Evolutionary conservation across 2,888 invertebrate genomes (phyloP), one percentile per base, ranked within the genome.

Genomic region (Atethmia centrago): DNA sequence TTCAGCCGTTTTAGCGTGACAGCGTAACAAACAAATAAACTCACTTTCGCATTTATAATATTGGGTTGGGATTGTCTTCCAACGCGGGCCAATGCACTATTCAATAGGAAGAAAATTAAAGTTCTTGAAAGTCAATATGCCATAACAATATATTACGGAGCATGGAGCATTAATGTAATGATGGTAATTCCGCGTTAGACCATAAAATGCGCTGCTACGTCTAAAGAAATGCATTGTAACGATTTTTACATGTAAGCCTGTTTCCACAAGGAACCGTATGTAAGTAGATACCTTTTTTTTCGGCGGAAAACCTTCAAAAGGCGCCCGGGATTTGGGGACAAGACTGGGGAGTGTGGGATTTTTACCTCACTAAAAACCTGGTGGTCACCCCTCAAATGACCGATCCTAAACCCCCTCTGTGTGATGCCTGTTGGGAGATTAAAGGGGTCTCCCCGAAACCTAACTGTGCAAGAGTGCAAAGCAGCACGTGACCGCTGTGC

Each of bases 121-220:
- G 77, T 80, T 76, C 70, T 78, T 83, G 71, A 76, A 84, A 85
- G 83, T 77, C 85, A 85, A 85, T 86, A 77, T 69, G 71, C 84
- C 80, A 87, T 91, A 88, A 88, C 87, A 88, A 90, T 89, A 89
- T 86, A 89, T 90, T 88, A 90, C 77, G 82, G 77, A 82, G 81
- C 72, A 78, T 40, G 73, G 82, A 82, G 74, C 88, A 88, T 90
- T 89, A 86, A 86, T 88, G 79, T 89, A 89, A 90, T 91, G 89
- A 88, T 85, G 84, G 88, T 86, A 85, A 91, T 90, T 87, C 80
- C 74, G 76, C 74, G 79, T 84, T 87, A 85, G 86, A 87, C 79
- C 84, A 77, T 83, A 85, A 88, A 85, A 83, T 76, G 76, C 71
- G 71, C 66, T 56, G 71, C 71, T 53, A 61, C 40, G 68, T 76